phyloP scores from a whole-genome alignment of 1,140 invertebrate species.

The Temnothorax longispinosus region DNA sequence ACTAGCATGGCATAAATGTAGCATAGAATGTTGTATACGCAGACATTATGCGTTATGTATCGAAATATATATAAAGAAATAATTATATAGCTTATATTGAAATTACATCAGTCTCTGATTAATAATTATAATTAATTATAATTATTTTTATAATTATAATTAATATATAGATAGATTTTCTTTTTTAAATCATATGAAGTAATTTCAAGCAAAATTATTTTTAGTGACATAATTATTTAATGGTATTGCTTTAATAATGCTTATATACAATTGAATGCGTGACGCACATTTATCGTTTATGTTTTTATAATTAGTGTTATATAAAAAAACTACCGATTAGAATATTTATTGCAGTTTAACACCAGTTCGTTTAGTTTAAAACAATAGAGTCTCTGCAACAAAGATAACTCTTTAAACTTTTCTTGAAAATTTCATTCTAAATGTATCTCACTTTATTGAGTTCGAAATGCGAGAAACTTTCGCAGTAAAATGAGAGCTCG shows the following conservation, averaged over 20 bases:
- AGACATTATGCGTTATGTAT: not conserved
- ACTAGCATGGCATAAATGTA: not conserved
- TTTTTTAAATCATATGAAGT: not conserved
- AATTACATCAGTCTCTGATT: not conserved
- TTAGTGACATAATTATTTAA: conserved; percentile 1
- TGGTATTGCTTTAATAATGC: not conserved
- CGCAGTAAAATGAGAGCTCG: not conserved
- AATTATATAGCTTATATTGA: not conserved
- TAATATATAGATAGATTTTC: not conserved
- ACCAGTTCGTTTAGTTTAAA: not conserved
- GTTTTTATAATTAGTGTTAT: not conserved
- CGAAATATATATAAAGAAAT: not conserved
- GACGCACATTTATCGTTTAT: not conserved
- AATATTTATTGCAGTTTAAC: not conserved
- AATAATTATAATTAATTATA: not conserved
- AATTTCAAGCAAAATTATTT: not conserved
- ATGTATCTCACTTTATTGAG: conserved; percentile 7
- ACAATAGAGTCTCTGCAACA: not conserved
- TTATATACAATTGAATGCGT: too few relatives aligned
- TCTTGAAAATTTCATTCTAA: not conserved
- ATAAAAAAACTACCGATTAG: not conserved
- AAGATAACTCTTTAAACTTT: conserved; percentile 7
- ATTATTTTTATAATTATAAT: not conserved
- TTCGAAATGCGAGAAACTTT: conserved; percentile 28
- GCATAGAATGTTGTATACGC: not conserved